Evolutionary conservation across 2,888 invertebrate species (phyloP), one percentile per base, ranked within the genome.

Genomic region (Ochropleura leucogaster): DNA sequence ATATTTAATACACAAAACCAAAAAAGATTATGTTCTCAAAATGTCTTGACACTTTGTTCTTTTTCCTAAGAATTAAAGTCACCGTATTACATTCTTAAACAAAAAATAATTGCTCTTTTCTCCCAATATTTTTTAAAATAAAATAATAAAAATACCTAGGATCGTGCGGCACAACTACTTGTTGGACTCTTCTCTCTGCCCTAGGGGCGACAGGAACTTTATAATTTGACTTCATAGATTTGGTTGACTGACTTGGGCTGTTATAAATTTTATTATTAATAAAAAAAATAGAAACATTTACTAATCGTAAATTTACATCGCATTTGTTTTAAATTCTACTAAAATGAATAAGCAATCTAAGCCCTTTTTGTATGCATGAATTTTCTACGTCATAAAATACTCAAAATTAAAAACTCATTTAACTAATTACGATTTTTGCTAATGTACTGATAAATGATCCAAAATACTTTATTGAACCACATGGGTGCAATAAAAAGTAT

Each of bases 121-220:
- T 49, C 42, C 9, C 10, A 55, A n/a, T n/a, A 14, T 47, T 30
- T 53, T 68, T 82, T 78, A 51, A 60, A 80, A 74, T 12, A 57
- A 69, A 81, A 76, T 72, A 82, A 83, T 44, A 83, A 74, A 74
- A 89, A 94, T 77, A 77, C 94, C 94, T 94, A 79, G 49, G 46
- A 87, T 93, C 90, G 18, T 85, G 84, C 0, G 94, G 94, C 9
- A 94, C 93, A 44, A 93, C 85, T 51, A 94, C 89, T 47, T 88
- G 77, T 44, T 90, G 82, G 4, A 91, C 83, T 85, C 93, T 90
- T 78, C 86, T 85, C 74, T 91, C 91, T 18, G 76, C 74, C 67
- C 75, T 86, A 47, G 92, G 88, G 14, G 70, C 55, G 0, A 72
- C n/a, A 3, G 90, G 86, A 0, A 80, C 47, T 82, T 88, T 92